A percentile compares a stretch with the other conserved stretches of the same genome.
phyloP scores from a whole-genome alignment of 2,797 vertebrate genomes.

The Rallus crepitans region DNA sequence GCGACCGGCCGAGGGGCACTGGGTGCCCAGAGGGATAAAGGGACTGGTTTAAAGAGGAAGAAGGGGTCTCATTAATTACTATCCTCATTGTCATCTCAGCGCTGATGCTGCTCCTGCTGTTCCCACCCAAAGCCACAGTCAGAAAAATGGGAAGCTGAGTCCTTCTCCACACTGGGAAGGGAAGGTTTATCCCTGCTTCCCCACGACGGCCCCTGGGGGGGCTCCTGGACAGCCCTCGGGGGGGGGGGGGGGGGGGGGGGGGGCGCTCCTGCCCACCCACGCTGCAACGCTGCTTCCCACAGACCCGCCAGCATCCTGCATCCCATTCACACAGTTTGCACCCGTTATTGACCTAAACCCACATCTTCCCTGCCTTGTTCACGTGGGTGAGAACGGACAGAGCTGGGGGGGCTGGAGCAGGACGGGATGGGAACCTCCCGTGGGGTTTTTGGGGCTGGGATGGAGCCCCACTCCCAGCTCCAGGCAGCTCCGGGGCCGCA shows the following conservation, averaged over 20 bases:
- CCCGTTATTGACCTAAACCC: fast-evolving
- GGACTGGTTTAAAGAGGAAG: neutral
- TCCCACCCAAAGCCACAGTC: too few relatives aligned
- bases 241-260: neutral
- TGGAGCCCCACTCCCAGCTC: neutral
- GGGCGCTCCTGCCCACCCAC: neutral
- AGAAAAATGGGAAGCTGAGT: neutral
- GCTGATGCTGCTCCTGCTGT: neutral
- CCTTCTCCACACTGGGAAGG: fast-evolving
- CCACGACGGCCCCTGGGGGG: fast-evolving
- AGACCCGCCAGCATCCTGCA: fast-evolving
- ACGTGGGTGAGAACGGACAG: neutral
- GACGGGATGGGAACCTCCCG: fast-evolving
- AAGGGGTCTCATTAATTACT: neutral
- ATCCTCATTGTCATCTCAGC: fast-evolving
- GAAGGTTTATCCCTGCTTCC: neutral
- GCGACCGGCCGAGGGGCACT: fast-evolving
- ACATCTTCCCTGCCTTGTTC: fast-evolving
- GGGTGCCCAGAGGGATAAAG: fast-evolving
- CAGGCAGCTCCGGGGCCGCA: neutral
- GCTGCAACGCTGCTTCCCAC: neutral
- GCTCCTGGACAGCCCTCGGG: neutral
- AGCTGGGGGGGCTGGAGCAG: neutral
- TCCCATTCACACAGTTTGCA: fast-evolving
- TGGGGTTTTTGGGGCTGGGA: fast-evolving